phyloP scores from a whole-genome alignment of 2,888 invertebrate species.

The Odontothrips loti region DNA sequence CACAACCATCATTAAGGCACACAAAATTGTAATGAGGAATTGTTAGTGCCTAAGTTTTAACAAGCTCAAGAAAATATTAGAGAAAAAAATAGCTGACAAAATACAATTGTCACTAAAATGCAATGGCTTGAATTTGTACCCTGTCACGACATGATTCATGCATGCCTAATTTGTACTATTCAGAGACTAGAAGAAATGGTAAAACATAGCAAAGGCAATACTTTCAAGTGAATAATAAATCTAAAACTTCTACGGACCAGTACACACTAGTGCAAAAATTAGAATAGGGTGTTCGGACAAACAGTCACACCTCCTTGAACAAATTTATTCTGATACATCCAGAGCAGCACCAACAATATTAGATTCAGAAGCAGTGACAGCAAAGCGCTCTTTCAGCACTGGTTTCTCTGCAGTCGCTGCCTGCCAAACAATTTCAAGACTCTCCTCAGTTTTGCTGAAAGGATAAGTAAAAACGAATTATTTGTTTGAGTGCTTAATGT shows the following conservation, averaged over 20 bases:
- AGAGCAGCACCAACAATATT: not conserved
- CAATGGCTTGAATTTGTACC: not conserved
- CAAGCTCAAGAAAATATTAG: no score
- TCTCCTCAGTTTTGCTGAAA: constrained; percentile 15
- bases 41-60: no score
- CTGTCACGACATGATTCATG: not conserved
- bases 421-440: constrained; percentile 8
- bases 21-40: no score
- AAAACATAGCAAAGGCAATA: not conserved
- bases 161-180: not conserved
- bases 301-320: not conserved
- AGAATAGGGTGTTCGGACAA: no score
- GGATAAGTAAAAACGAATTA: not conserved
- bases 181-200: not conserved
- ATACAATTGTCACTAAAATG: no score
- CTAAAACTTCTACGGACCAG: no score
- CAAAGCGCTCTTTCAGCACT: not conserved
- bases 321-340: not conserved
- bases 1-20: no score
- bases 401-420: not conserved
- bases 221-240: no score
- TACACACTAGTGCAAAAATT: no score
- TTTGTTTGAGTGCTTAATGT: not conserved
- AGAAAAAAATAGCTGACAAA: no score
- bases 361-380: not conserved